Evolutionary conservation across 1,140 invertebrate species (phyloP), one percentile per base, ranked within the genome.

Genomic region (Eriosoma lanigerum): DNA sequence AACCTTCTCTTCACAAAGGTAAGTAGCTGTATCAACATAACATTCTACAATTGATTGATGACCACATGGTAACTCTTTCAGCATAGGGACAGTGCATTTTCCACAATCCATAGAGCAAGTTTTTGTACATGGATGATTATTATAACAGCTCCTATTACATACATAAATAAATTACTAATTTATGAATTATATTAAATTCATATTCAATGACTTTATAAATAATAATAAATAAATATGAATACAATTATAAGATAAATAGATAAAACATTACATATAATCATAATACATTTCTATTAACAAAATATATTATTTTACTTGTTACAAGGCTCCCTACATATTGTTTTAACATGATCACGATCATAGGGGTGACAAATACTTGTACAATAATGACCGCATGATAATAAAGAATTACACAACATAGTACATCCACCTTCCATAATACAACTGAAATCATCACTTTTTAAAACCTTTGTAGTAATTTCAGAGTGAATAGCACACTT

Each of bases 361-460:
- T 86, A 85, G 5, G 86, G 84, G 81, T 90, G 89, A 76, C 89
- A 90, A 9, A 89, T 80, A 32, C 85, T 86, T 26, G 86, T 85
- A 83, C 90, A 91, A 24, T 76, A 80, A 83, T 91, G 90, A 5
- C 87, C 87, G 83, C 90, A 91, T 1, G 56, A 64, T 32, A 89
- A 82, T 24, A 75, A 81, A 72, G 72, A 83, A 54, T 81, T 81
- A 82, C 84, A 85, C 58, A 68, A 54, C 81, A 17, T 88, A 81
- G 6, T 81, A 80, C 46, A 90, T 72, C 66, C 82, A 73, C 81
- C 83, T 38, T 80, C 85, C 82, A 81, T 85, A 80, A 82, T 82
- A 58, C 46, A 80, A 82, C 62, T 81, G 64, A 81, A 83, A 80
- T 82, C 82, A 58, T 84, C 44, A 50, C 48, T 24, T 70, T 75